Evolutionary conservation across 2,888 invertebrate genomes (phyloP).

Genomic region (Malachius bipustulatus): DNA sequence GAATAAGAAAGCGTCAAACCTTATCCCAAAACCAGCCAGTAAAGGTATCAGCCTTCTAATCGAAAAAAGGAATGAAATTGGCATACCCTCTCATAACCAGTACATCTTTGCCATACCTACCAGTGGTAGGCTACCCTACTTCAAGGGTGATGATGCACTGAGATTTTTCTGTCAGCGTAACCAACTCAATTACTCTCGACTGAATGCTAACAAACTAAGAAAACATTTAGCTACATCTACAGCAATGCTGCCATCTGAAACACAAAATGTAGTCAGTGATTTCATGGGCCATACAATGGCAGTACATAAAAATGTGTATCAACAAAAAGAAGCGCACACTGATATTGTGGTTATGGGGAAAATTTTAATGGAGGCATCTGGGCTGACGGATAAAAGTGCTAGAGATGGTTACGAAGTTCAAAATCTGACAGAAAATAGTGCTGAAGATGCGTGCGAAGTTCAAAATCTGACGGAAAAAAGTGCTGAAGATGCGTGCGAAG

Average conservation of each 20-base stretch:
- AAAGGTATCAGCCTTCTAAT: background rate
- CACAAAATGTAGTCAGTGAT: constrained; percentile 9
- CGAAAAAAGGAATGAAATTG: background rate
- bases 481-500: no score
- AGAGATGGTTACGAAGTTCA: no score
- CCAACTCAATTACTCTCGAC: background rate
- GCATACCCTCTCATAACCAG: background rate
- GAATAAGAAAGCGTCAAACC: background rate
- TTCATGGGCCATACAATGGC: constrained; percentile 12
- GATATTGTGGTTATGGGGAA: constrained; percentile 10
- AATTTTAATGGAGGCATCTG: constrained; percentile 8
- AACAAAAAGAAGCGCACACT: constrained; percentile 9
- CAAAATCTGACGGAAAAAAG: no score
- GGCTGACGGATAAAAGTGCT: no score
- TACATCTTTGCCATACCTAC: constrained; percentile 3
- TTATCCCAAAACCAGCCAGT: background rate
- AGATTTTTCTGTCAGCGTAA: background rate
- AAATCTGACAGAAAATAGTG: no score
- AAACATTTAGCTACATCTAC: constrained; percentile 10
- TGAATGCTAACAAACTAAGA: background rate
- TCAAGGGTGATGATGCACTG: background rate
- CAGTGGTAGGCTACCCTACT: background rate
- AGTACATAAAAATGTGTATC: constrained; percentile 12
- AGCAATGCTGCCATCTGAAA: constrained; percentile 8
- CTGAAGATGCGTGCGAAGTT: no score